phyloP scores from a whole-genome alignment of 2,888 invertebrate species.

The Chydorus sphaericus region DNA sequence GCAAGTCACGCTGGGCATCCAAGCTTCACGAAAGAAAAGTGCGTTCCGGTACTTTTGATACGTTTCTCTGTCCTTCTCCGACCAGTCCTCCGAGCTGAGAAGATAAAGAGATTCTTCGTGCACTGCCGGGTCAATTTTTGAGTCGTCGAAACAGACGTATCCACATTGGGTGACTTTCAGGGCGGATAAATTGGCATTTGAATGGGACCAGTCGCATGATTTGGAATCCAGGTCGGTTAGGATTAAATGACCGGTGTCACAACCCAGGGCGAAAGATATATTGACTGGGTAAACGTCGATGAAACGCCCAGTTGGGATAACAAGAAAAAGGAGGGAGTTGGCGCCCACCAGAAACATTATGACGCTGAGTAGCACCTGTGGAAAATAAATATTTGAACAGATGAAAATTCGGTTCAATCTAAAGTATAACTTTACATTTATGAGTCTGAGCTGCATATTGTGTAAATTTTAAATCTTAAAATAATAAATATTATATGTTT shows the following conservation, averaged over 20 bases:
- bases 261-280: slow-evolving; percentile 43
- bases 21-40: background rate
- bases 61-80: background rate
- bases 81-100: background rate
- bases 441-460: too few species aligned
- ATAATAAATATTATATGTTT: too few species aligned
- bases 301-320: slow-evolving; percentile 54
- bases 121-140: too few species aligned
- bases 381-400: too few species aligned
- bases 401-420: background rate
- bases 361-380: slow-evolving; percentile 46
- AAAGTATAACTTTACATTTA: too few species aligned
- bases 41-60: background rate
- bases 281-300: slow-evolving; percentile 46
- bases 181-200: slow-evolving; percentile 1
- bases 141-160: slow-evolving; percentile 14
- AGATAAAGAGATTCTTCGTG: background rate
- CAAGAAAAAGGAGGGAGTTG: slow-evolving; percentile 47
- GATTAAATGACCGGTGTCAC: slow-evolving; percentile 24
- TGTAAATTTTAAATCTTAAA: too few species aligned
- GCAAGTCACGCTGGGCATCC: background rate
- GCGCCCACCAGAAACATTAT: slow-evolving; percentile 51
- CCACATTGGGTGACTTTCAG: slow-evolving; percentile 18
- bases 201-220: background rate
- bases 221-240: slow-evolving; percentile 6